These are phyloP conservation scores for Enteromius afrohamiltoni DNA, from an alignment of 2,797 vertebrate species.

Conservation along the genomic window DNA sequence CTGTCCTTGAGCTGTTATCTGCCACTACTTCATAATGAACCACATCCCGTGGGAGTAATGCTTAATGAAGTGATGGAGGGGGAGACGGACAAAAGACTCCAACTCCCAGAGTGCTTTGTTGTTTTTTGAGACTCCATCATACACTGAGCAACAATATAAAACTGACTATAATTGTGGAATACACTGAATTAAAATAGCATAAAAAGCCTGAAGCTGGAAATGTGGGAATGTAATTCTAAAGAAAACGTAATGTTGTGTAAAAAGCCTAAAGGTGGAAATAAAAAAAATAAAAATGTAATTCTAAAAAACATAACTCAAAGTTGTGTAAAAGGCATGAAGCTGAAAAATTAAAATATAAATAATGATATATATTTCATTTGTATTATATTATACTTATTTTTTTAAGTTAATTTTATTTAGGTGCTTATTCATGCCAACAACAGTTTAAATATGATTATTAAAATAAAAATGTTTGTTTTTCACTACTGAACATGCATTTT, in stretches of 20 bases:
- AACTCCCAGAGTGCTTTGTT: slow-evolving; percentile 23
- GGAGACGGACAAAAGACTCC: slow-evolving; percentile 35
- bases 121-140: background rate
- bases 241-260: background rate
- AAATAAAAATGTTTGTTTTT: background rate
- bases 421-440: background rate
- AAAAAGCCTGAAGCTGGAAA: background rate
- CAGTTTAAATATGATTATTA: background rate
- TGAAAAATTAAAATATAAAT: no score
- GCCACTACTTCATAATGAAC: slow-evolving; percentile 66
- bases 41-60: slow-evolving; percentile 53
- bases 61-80: slow-evolving; percentile 25
- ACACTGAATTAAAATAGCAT: background rate
- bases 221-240: background rate
- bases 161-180: background rate
- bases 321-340: no score
- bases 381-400: background rate
- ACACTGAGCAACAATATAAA: background rate
- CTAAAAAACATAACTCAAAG: no score
- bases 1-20: slow-evolving; percentile 67
- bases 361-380: background rate
- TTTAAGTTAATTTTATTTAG: background rate
- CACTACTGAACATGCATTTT: no score
- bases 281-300: no score
- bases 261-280: no score